Base-by-base conservation (phyloP, 2,797 vertebrate genomes). In the Oreortyx pictus region DNA sequence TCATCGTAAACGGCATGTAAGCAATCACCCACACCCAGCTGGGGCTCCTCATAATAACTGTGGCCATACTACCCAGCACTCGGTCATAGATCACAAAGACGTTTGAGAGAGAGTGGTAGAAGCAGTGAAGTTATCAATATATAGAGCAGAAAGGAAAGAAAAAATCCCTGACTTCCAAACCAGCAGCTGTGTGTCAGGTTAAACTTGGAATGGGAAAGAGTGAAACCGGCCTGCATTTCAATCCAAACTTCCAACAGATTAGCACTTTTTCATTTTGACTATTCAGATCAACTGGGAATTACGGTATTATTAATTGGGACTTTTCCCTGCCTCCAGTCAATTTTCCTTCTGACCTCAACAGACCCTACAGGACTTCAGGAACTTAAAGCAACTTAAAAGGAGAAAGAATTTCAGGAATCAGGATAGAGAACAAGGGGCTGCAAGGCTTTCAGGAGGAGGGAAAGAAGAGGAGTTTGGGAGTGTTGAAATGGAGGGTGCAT, bases 241-340 rank as follows among this genome's bases (percentile, higher is more conserved):
- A 93, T 9, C 25, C 27, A 33, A 82, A 76, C 13, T 54, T n/a
- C 44, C 70, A 91, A 47, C 12, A 12, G 66, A 86, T 84, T 17
- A 81, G 59, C 24, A 79, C 7, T 1, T 83, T 80, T 80, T 49
- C 60, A 84, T 88, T 90, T 87, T 72, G 73, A 73, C 31, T 65
- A n/a, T 80, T 35, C 6, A 46, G 33, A 64, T 61, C 49, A 74
- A 12, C n/a, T 59, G 24, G 23, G 54, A 19, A 24, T 25, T 37
- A 31, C 3, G 7, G 31, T 39, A 16, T 14, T 62, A 57, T 56
- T 25, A 60, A 31, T 17, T 65, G 37, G 19, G 65, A 37, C 29
- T 64, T 75, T 23, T 9, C 19, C 25, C 9, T 5, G 73, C n/a
- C 17, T 52, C 49, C 8, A 60, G 44, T 41, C 49, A 79, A 11